These are phyloP conservation scores for Tholera decimalis DNA, from an alignment of 2,888 invertebrate species.

Conservation along the genomic window DNA sequence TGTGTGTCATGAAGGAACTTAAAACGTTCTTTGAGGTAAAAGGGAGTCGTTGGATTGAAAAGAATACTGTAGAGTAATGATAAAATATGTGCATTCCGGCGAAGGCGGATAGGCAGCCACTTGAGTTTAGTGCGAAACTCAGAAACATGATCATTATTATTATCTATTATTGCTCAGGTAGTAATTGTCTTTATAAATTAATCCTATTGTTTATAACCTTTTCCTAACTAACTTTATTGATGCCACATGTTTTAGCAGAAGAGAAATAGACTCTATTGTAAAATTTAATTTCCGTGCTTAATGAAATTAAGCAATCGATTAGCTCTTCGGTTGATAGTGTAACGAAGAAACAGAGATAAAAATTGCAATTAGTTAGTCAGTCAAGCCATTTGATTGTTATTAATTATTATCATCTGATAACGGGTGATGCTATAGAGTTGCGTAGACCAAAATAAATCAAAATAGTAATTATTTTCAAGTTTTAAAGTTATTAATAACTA, in stretches of 20 bases:
- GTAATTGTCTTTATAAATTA: constrained; percentile 4
- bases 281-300: not conserved
- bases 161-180: not conserved
- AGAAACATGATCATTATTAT: too few relatives aligned
- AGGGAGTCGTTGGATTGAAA: too few relatives aligned
- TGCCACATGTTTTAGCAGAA: too few relatives aligned
- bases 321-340: not conserved
- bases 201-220: not conserved
- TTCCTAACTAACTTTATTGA: not conserved
- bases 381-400: not conserved
- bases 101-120: too few relatives aligned
- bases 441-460: too few relatives aligned
- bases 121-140: too few relatives aligned
- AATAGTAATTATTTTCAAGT: too few relatives aligned
- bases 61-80: too few relatives aligned
- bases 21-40: too few relatives aligned
- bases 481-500: not conserved
- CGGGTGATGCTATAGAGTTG: too few relatives aligned
- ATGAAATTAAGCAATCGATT: not conserved
- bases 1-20: too few relatives aligned
- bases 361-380: not conserved
- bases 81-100: too few relatives aligned
- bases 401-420: not conserved
- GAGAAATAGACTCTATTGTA: not conserved
- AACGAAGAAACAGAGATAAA: not conserved